A percentile compares a stretch with the other conserved stretches of the same genome.
phyloP scores from a whole-genome alignment of 2,797 vertebrate species.

The Peromyscus aztecus region DNA sequence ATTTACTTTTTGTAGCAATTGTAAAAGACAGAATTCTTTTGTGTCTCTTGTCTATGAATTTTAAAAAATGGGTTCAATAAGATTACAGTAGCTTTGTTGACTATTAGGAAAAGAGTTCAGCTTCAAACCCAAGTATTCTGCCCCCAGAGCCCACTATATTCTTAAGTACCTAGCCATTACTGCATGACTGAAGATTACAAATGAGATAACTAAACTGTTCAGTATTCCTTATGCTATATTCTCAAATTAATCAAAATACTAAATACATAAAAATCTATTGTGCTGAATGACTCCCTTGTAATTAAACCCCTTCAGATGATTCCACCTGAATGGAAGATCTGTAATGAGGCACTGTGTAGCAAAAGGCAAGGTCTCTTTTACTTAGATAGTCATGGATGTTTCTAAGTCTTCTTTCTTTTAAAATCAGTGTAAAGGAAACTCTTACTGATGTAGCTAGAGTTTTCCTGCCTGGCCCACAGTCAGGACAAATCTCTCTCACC shows the following conservation, averaged over 20 bases:
- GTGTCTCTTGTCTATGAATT: not conserved
- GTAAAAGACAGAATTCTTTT: not conserved
- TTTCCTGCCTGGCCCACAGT: too few relatives aligned
- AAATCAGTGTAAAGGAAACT: slow-evolving; percentile 19
- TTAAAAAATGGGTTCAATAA: not conserved
- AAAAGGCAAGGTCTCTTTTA: slow-evolving; percentile 6
- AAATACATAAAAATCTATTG: slow-evolving; percentile 49
- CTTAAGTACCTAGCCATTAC: slow-evolving; percentile 22
- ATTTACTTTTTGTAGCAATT: not conserved
- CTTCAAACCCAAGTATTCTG: slow-evolving; percentile 33
- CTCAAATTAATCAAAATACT: slow-evolving; percentile 66
- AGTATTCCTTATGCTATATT: slow-evolving; percentile 6
- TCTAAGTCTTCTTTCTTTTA: not conserved
- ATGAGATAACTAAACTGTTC: slow-evolving; percentile 44
- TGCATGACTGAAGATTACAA: slow-evolving; percentile 61
- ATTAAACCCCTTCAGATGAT: slow-evolving; percentile 48
- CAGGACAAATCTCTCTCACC: too few relatives aligned
- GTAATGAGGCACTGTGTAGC: not conserved
- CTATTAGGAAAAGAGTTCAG: not conserved
- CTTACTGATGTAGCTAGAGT: slow-evolving; percentile 9
- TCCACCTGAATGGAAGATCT: not conserved
- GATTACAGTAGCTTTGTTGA: not conserved
- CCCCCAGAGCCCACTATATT: not conserved
- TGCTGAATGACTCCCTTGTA: slow-evolving; percentile 25
- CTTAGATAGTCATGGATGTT: slow-evolving; percentile 21